A percentile compares a stretch with the other conserved stretches of the same genome.
Conservation (phyloP, 1,140 invertebrate species). For the Danaus melanippus region DNA sequence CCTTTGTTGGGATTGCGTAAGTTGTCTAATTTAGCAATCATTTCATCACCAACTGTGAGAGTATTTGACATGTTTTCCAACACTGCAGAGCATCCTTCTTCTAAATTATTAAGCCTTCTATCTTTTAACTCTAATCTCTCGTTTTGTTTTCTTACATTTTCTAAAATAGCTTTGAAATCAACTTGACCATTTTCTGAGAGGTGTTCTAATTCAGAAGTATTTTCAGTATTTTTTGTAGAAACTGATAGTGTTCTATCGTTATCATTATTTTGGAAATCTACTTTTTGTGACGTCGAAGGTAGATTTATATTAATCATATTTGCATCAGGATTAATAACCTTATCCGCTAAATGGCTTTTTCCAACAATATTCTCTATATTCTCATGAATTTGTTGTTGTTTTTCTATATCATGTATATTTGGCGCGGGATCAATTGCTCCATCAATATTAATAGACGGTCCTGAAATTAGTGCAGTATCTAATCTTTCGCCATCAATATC, state of each 20-base stretch:
- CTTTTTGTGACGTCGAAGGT: no score
- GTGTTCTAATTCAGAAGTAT: no score
- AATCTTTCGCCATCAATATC: no score
- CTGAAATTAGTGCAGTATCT: no score
- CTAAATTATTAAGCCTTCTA: constrained; percentile 17
- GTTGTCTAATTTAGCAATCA: constrained; percentile 15
- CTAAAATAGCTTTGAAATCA: constrained; percentile 14
- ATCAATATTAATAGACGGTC: no score
- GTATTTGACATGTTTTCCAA: constrained; percentile 15
- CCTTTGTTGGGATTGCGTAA: constrained; percentile 4
- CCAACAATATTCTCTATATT: constrained; percentile 40
- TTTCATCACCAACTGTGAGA: constrained; percentile 7
- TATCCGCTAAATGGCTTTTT: constrained; percentile 14
- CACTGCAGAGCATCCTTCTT: constrained; percentile 14
- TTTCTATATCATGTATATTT: constrained; percentile 38
- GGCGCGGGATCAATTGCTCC: constrained; percentile 29
- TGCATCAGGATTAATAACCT: no score
- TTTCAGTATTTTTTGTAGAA: no score
- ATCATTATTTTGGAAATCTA: no score
- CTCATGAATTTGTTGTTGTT: constrained; percentile 37
- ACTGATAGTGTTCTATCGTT: no score
- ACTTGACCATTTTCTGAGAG: constrained; percentile 3
- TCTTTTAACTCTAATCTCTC: constrained; percentile 20
- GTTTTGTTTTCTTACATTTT: constrained; percentile 18
- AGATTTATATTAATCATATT: no score